Evolutionary conservation across 2,113 vertebrate species (phyloP).

Genomic region (Triplophysa dalaica): DNA sequence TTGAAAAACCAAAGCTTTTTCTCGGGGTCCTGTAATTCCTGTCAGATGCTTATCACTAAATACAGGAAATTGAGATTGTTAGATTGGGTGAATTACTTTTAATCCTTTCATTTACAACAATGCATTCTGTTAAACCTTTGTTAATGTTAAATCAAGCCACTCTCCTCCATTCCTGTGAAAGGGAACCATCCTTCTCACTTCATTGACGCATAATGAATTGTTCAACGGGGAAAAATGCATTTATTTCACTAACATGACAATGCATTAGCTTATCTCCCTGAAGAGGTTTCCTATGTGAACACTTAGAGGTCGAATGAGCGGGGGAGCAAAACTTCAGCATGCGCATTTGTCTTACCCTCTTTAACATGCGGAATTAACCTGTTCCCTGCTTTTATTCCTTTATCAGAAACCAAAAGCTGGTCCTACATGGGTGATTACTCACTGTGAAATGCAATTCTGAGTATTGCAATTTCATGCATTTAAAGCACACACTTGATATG

Average conservation of each 20-base stretch:
- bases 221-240: background rate
- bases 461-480: constrained; percentile 67
- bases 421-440: constrained; percentile 55
- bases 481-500: constrained; percentile 68
- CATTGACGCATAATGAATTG: background rate
- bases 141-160: constrained; percentile 8
- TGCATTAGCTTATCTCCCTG: constrained; percentile 30
- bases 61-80: background rate
- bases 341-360: constrained; percentile 3
- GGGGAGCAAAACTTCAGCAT: constrained; percentile 19
- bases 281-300: constrained; percentile 5
- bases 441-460: constrained; percentile 56
- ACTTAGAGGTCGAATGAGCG: constrained; percentile 22
- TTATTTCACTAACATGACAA: constrained; percentile 20
- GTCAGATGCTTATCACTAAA: constrained; percentile 6
- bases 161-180: background rate
- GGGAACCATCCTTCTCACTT: background rate
- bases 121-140: background rate
- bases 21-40: background rate
- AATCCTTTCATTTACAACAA: background rate
- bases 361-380: constrained; percentile 20
- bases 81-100: background rate
- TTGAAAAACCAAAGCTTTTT: background rate
- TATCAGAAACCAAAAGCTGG: background rate
- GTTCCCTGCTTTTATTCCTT: constrained; percentile 24